Evolutionary conservation across 2,888 invertebrate genomes (phyloP).

Genomic region (Clistopyga incitator): DNA sequence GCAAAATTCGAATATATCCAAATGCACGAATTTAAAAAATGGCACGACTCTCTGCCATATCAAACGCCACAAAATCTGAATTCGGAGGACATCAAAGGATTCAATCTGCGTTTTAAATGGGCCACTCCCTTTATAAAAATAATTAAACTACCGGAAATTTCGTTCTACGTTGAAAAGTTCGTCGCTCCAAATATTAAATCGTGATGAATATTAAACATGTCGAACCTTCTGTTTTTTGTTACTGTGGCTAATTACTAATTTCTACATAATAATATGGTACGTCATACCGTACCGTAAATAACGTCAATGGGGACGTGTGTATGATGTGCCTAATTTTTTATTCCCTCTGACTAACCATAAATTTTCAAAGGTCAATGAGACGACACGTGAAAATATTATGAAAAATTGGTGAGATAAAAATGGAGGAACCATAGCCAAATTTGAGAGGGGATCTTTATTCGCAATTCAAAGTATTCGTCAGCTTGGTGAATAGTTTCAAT

Average conservation of each 20-base stretch:
- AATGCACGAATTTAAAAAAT: constrained; percentile 6
- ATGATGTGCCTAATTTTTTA: too few relatives aligned
- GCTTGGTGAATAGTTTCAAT: constrained; percentile 11
- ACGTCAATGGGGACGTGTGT: too few relatives aligned
- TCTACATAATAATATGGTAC: too few relatives aligned
- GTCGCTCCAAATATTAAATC: not conserved
- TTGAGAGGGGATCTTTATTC: not conserved
- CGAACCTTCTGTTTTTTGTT: not conserved
- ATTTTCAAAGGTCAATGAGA: not conserved
- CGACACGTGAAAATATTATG: too few relatives aligned
- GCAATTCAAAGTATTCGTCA: constrained; percentile 1
- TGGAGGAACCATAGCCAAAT: not conserved
- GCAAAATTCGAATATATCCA: not conserved
- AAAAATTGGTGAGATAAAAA: too few relatives aligned
- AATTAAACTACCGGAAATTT: not conserved
- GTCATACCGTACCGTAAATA: too few relatives aligned
- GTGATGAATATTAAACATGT: not conserved
- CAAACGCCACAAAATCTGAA: not conserved
- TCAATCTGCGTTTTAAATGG: not conserved
- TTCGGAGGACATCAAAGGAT: not conserved
- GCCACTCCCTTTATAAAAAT: not conserved
- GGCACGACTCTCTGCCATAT: not conserved
- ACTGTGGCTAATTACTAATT: too few relatives aligned
- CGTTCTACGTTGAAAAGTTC: not conserved
- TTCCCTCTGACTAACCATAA: not conserved